Evolutionary conservation across 2,113 vertebrate genomes (phyloP).

Genomic region (Petromus typicus): DNA sequence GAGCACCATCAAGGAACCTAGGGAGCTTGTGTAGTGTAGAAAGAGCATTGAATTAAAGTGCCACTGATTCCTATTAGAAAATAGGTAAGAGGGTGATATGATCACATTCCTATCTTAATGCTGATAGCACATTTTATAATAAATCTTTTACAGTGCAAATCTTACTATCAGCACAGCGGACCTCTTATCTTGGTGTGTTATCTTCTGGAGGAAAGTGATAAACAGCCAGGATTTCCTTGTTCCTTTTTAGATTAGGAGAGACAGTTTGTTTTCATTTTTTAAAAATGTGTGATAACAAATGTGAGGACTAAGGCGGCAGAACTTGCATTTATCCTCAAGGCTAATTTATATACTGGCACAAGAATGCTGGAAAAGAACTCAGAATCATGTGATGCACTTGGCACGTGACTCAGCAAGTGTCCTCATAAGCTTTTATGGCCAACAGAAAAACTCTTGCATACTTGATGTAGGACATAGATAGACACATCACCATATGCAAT

Average conservation of each 20-base stretch:
- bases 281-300: neutral
- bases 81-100: neutral
- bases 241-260: neutral
- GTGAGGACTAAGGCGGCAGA: neutral
- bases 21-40: neutral
- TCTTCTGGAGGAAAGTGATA: conserved; percentile 9
- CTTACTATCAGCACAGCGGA: neutral
- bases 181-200: neutral
- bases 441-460: neutral
- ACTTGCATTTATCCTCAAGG: neutral
- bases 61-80: neutral
- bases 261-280: neutral
- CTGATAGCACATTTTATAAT: neutral
- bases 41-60: neutral
- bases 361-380: neutral
- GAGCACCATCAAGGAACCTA: neutral
- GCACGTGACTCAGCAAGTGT: neutral
- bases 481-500: neutral
- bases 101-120: neutral
- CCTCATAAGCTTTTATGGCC: neutral
- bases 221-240: neutral
- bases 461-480: neutral
- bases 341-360: neutral
- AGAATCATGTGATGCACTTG: neutral
- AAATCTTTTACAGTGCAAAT: neutral